Conservation (phyloP, 2,888 invertebrate genomes). For the Eupeodes luniger region DNA sequence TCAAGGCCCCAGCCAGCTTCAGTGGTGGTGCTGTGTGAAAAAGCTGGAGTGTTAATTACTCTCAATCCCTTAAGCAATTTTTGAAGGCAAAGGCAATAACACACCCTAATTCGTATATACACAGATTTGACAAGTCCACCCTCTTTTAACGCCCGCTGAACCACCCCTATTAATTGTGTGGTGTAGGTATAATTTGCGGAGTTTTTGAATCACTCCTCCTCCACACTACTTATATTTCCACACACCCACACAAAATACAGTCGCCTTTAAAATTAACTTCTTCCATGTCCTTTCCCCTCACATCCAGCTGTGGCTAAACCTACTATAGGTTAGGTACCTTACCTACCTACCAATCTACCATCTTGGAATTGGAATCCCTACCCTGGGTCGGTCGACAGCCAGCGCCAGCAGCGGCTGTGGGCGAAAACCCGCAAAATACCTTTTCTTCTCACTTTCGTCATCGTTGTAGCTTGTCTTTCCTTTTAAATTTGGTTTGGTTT, state of each 20-base stretch:
- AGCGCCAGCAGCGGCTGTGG: not conserved
- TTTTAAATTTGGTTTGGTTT: slow-evolving; percentile 20
- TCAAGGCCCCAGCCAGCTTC: slow-evolving; percentile 1
- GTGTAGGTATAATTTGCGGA: slow-evolving; percentile 11
- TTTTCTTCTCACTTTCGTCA: slow-evolving; percentile 41
- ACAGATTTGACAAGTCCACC: slow-evolving; percentile 52
- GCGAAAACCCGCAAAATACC: not conserved
- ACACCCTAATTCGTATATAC: slow-evolving; percentile 45
- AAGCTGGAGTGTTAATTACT: slow-evolving; percentile 23
- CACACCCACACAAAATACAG: slow-evolving; percentile 32
- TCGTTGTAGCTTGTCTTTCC: slow-evolving; percentile 33
- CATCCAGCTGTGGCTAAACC: not conserved
- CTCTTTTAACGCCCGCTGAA: slow-evolving; percentile 38
- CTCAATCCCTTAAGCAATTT: not conserved
- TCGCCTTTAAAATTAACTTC: slow-evolving; percentile 15
- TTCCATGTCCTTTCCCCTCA: not conserved
- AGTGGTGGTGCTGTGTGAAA: not conserved
- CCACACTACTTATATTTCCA: not conserved
- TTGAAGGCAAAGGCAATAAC: slow-evolving; percentile 24
- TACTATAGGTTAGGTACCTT: not conserved
- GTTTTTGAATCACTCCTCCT: slow-evolving; percentile 48
- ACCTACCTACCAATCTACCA: not conserved
- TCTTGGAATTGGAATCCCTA: slow-evolving; percentile 39
- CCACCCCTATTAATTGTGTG: slow-evolving; percentile 37
- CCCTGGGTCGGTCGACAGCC: not conserved